phyloP scores from a whole-genome alignment of 2,797 vertebrate species.

The Phrynocephalus forsythii region DNA sequence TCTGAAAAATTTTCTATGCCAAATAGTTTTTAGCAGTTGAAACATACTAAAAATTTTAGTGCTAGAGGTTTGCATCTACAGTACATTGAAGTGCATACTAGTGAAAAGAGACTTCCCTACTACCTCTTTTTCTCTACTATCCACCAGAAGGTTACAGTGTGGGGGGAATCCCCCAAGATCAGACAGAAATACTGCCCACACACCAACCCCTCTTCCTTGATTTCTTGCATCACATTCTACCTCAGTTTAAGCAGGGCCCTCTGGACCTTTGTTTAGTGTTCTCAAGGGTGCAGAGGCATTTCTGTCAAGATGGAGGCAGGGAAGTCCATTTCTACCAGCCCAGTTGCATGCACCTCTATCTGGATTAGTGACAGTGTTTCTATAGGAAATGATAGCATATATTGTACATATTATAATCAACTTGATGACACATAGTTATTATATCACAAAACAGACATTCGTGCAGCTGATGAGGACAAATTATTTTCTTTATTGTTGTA shows the following conservation, averaged over 20 bases:
- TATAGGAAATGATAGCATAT: no score
- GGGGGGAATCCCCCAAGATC: not conserved
- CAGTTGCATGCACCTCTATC: not conserved
- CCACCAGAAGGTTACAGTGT: not conserved
- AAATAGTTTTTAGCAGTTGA: slow-evolving; percentile 45
- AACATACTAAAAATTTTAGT: slow-evolving; percentile 3
- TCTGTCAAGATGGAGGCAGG: not conserved
- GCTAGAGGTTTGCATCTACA: slow-evolving; percentile 32
- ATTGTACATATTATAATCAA: no score
- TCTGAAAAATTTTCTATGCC: not conserved
- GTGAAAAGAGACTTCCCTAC: no score
- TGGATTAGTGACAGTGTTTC: not conserved
- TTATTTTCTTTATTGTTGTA: slow-evolving; percentile 33
- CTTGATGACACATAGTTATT: no score
- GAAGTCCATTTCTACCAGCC: not conserved
- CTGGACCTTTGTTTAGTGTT: not conserved
- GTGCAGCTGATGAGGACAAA: slow-evolving; percentile 33
- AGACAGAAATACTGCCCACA: not conserved
- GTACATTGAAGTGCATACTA: no score
- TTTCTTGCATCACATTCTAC: not conserved
- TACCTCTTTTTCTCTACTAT: no score
- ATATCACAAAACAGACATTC: not conserved
- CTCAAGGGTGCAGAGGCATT: not conserved
- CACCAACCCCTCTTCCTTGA: not conserved
- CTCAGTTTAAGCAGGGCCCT: not conserved